Base-by-base conservation (phyloP, 2,888 invertebrate genomes). In the Epinotia ramella region DNA sequence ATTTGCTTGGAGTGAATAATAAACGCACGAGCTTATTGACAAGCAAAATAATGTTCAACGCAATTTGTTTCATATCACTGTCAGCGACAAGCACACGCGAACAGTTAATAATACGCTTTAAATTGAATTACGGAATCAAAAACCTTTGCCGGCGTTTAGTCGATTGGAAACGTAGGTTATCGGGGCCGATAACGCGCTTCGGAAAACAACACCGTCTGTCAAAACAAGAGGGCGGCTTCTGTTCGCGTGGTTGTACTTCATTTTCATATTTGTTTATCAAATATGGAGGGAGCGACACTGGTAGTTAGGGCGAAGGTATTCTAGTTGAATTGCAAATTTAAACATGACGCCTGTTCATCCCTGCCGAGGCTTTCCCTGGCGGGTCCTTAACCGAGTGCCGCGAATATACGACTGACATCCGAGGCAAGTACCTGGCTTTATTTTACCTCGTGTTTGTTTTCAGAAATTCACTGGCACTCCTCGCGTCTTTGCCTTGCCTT, bases 301-400 rank as follows among this genome's bases (percentile, higher is more conserved):
- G 79, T 82, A 84, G 85, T 86, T 84, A 86, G 82, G 81, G 76
- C 77, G 81, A 78, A 82, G 81, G 82, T 81, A 81, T 78, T 80
- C 82, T 81, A 79, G 82, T 87, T 83, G 88, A 89, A 89, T 89
- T 88, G 89, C 89, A 89, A 90, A 90, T 90, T 89, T 89, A 89
- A 87, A 89, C 89, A 88, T 89, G 88, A 84, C 84, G 69, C 77
- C 78, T 74, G 72, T 70, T 73, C 75, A 75, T 75, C 73, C 69
- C 75, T 65, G 72, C 59, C 73, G 73, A 65, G 72, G 68, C 56
- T 65, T 73, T 76, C 80, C 79, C 78, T 59, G 12, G 79, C 62
- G 79, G 49, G 77, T 77, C 77, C 79, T 80, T 80, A 78, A 64
- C 24, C 60, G 64, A 67, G 70, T 57, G 64, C 62, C 69, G 62